These are phyloP conservation scores for Pelodytes ibericus DNA, from an alignment of 2,797 vertebrate genomes.

Conservation along the genomic window DNA sequence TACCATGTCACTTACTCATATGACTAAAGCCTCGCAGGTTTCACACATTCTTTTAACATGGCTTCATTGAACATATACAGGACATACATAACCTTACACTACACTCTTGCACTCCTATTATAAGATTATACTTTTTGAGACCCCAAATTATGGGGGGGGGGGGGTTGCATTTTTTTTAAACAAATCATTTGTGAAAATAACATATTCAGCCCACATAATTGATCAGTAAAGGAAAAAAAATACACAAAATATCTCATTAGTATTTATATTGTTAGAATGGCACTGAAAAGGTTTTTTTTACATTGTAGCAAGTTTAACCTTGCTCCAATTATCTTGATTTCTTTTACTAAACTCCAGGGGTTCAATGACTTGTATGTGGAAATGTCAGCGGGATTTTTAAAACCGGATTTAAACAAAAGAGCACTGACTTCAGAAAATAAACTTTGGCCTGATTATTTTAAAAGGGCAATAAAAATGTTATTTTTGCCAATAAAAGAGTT, in stretches of 20 bases:
- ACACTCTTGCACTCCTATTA: no score
- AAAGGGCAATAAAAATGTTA: not conserved
- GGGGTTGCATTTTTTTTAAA: not conserved
- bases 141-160: no score
- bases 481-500: no score
- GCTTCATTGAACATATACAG: no score
- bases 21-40: no score
- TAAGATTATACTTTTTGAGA: no score
- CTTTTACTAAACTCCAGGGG: not conserved
- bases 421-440: not conserved
- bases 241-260: not conserved
- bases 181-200: not conserved
- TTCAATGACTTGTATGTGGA: not conserved
- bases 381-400: not conserved
- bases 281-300: not conserved
- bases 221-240: not conserved
- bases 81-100: no score
- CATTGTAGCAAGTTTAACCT: not conserved
- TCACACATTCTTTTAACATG: no score
- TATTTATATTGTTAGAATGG: conserved; percentile 8
- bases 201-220: not conserved
- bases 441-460: not conserved
- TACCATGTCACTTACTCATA: no score
- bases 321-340: conserved; percentile 4
- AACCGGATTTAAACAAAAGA: conserved; percentile 5